Conservation (phyloP, 2,888 invertebrate species). For the Lacanobia oleracea region DNA sequence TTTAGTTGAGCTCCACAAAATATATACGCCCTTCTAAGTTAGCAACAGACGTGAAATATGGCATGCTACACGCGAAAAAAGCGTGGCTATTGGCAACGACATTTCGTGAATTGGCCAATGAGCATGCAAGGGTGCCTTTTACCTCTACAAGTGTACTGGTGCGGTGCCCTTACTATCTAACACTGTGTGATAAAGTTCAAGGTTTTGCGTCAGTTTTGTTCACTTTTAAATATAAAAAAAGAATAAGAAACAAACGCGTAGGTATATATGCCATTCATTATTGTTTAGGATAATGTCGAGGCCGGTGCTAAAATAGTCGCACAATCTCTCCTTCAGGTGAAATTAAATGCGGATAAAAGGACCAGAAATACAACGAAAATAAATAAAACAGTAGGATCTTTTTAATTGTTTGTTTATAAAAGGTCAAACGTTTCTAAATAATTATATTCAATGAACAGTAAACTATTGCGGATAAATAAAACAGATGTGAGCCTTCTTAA, state of each 20-base stretch:
- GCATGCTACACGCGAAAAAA: background rate
- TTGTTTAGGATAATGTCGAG: constrained; percentile 16
- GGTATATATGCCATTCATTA: constrained; percentile 9
- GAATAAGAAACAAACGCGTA: background rate
- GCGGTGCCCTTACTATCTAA: constrained; percentile 21
- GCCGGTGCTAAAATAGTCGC: background rate
- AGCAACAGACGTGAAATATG: constrained; percentile 21
- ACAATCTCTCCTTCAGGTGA: background rate
- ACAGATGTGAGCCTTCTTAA: constrained; percentile 8
- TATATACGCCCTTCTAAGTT: constrained; percentile 18
- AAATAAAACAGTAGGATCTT: background rate
- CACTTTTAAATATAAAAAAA: background rate
- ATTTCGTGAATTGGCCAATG: constrained; percentile 23
- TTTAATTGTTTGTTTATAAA: background rate
- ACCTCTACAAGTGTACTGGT: constrained; percentile 25
- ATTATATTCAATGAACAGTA: background rate
- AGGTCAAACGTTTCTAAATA: background rate
- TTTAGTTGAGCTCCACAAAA: constrained; percentile 31
- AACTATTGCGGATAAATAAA: background rate
- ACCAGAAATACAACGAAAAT: background rate
- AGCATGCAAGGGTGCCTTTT: constrained; percentile 19
- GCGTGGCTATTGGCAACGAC: constrained; percentile 24
- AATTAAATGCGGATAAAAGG: background rate
- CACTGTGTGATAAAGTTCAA: constrained; percentile 38
- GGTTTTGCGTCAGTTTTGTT: constrained; percentile 34